Evolutionary conservation across 2,888 invertebrate species (phyloP), one percentile per base, ranked within the genome.

Genomic region (Drosophila trichaetosa): DNA sequence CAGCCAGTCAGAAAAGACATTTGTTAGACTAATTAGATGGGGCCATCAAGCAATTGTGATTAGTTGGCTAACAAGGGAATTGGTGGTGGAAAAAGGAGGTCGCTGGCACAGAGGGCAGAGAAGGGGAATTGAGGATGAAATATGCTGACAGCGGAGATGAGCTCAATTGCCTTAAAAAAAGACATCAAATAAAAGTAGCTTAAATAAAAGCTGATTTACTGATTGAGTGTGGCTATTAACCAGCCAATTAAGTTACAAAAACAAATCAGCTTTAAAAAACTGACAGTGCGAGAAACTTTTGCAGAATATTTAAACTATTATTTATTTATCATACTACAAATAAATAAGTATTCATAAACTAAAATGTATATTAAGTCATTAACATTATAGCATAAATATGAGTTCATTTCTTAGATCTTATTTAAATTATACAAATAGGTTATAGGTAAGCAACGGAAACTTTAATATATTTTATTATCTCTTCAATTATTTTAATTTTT

Each of bases 1-100:
- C 79, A 71, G 36, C 34, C 49, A 36, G 66, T 58, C 70, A 70
- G 82, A 73, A 71, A 79, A 79, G 70, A 73, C 60, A 75, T 79
- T 76, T 74, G 79, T 68, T 76, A 75, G 54, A 70, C 83, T 84
- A 86, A 84, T 84, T 84, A 86, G 75, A 54, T 40, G 54, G 68
- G 64, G 68, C 73, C 63, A 76, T 69, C 69, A 64, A 67, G 61
- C 71, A 76, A 80, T 80, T 71, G 76, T 68, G 62, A 73, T 67
- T 64, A 40, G 53, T 49, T 46, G 46, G 16, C 46, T 16, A 24
- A 24, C 46, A 46, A 24, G 24, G 24, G 46, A 46, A 46, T 16
- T 46, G 46, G 16, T 24, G 16, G 1, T 46, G 0, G 13, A 8
- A 46, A 16, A 24, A 24, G 46, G 13, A 21, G 46, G 21, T 16